These are phyloP conservation scores for Gymnosoma rotundatum DNA, from an alignment of 2,888 invertebrate genomes.

Conservation along the genomic window DNA sequence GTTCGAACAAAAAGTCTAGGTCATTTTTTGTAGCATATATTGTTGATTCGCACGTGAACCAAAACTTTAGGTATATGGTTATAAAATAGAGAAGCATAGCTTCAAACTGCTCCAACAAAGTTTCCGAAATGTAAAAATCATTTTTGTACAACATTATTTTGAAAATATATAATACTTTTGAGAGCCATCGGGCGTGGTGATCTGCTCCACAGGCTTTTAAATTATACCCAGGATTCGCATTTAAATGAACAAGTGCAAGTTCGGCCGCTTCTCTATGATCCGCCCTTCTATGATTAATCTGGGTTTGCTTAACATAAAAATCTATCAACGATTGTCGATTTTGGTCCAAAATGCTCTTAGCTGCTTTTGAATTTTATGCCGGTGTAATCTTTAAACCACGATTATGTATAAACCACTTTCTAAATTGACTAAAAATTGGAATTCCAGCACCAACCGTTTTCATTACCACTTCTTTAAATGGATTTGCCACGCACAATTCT, in stretches of 20 bases:
- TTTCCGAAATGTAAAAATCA: no score
- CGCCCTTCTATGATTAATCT: slow-evolving; percentile 27
- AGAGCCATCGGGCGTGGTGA: no score
- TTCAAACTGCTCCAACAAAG: no score
- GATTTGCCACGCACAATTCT: slow-evolving; percentile 22
- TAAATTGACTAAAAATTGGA: background rate
- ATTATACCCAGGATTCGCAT: slow-evolving; percentile 18
- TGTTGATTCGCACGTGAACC: no score
- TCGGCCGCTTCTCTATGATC: slow-evolving; percentile 15
- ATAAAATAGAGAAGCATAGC: no score
- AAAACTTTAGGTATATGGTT: no score
- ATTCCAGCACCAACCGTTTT: background rate
- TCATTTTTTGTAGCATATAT: no score
- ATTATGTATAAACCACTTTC: no score
- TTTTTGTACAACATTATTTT: no score
- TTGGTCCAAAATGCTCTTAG: background rate
- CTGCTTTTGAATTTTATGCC: background rate
- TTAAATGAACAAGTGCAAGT: slow-evolving; percentile 13
- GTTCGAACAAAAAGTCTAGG: background rate
- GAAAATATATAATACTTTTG: no score
- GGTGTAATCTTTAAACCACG: slow-evolving; percentile 19
- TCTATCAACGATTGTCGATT: slow-evolving; percentile 6
- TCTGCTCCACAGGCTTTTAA: slow-evolving; percentile 6
- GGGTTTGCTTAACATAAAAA: slow-evolving; percentile 13
- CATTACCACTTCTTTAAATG: slow-evolving; percentile 16